These are phyloP conservation scores for Gambusia affinis DNA, from an alignment of 2,113 vertebrate species.

Conservation along the genomic window DNA sequence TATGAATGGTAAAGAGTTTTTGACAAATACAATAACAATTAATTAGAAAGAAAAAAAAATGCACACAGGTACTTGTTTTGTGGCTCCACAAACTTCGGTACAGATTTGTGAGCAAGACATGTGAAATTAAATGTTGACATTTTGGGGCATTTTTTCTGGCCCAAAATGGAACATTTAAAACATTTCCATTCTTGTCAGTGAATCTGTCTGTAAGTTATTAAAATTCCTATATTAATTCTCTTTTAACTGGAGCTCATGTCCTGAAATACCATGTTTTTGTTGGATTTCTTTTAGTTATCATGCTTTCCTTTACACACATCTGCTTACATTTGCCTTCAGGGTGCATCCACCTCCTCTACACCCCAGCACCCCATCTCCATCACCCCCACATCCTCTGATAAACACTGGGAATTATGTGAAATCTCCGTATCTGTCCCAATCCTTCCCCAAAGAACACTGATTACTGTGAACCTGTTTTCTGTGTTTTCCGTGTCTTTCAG, in stretches of 20 bases:
- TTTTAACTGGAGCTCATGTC: constrained; percentile 8
- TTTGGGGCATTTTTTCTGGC: not conserved
- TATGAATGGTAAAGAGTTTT: not conserved
- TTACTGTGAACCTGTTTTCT: constrained; percentile 56
- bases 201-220: constrained; percentile 4
- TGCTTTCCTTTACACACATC: constrained; percentile 20
- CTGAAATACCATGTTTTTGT: not conserved
- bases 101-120: constrained; percentile 1
- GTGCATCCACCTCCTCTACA: constrained; percentile 32
- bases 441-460: constrained; percentile 66
- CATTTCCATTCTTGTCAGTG: not conserved
- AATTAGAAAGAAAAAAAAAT: not conserved
- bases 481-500: constrained; percentile 35
- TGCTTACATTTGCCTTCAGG: constrained; percentile 48
- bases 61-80: not conserved
- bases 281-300: not conserved
- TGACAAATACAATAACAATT: not conserved
- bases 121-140: not conserved
- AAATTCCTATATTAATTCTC: constrained; percentile 18
- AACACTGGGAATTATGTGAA: constrained; percentile 76
- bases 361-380: no score
- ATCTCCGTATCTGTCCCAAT: constrained; percentile 83
- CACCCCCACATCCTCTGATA: constrained; percentile 42
- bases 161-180: not conserved
- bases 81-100: not conserved